A percentile compares a stretch with the other conserved stretches of the same genome.
Evolutionary conservation across 1,140 invertebrate species (phyloP).

Genomic region (Caenorhabditis inopinata): DNA sequence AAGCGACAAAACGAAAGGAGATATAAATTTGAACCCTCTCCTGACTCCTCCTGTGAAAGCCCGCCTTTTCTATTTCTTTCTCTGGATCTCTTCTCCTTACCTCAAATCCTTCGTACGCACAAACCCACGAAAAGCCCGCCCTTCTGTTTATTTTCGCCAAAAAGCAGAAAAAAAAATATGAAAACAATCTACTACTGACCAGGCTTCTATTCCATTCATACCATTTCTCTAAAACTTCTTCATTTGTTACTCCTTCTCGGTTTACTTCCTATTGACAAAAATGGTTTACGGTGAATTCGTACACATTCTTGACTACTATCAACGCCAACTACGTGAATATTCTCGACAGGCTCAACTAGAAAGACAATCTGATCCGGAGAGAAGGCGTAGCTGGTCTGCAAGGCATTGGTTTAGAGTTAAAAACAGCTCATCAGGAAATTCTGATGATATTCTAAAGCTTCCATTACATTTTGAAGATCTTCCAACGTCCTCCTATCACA

Average conservation of each 20-base stretch:
- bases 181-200: background rate
- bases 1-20: background rate
- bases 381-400: slow-evolving; percentile 6
- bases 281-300: slow-evolving; percentile 41
- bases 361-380: background rate
- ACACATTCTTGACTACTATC: slow-evolving; percentile 42
- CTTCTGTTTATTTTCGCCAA: background rate
- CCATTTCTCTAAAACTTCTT: too few relatives aligned
- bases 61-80: slow-evolving; percentile 7
- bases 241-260: too few relatives aligned
- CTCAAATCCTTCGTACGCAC: background rate
- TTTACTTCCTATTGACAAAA: background rate
- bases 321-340: slow-evolving; percentile 15
- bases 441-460: slow-evolving; percentile 1
- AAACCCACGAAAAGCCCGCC: background rate
- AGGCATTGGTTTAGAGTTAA: background rate
- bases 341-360: slow-evolving; percentile 18
- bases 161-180: background rate
- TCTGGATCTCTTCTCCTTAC: background rate
- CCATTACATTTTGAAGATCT: background rate
- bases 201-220: background rate
- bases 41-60: background rate
- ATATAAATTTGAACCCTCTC: background rate
- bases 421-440: background rate
- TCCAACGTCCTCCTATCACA: background rate